Percentiles rank a stretch among this genome's conserved stretches.
Evolutionary conservation across 2,797 vertebrate genomes (phyloP).

Genomic region (Lagodon rhomboides): DNA sequence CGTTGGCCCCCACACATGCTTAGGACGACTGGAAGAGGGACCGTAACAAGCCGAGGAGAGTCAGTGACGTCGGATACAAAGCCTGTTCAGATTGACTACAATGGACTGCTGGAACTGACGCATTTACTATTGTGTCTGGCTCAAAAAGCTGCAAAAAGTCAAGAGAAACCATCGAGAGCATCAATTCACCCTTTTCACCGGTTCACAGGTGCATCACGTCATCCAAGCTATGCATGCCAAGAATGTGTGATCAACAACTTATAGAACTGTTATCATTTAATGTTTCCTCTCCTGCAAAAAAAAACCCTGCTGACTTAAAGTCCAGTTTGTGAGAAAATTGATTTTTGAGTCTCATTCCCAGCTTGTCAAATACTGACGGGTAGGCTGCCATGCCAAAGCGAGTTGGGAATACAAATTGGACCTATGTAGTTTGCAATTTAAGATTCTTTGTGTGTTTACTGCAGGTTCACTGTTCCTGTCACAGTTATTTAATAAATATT

Average conservation of each 20-base stretch:
- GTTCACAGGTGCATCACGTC: neutral
- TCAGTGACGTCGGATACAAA: slow-evolving; percentile 32
- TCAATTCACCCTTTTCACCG: too few relatives aligned
- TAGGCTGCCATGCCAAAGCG: too few relatives aligned
- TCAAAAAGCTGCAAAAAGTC: neutral
- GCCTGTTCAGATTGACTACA: neutral
- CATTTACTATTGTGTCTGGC: neutral
- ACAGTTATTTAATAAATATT: neutral
- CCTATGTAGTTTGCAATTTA: neutral
- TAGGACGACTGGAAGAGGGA: slow-evolving; percentile 53
- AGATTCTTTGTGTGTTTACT: neutral
- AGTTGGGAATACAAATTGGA: too few relatives aligned
- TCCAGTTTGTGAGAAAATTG: too few relatives aligned
- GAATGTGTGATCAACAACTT: neutral
- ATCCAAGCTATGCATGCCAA: neutral
- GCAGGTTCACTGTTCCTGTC: neutral
- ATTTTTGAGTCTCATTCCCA: too few relatives aligned
- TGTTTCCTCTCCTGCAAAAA: neutral
- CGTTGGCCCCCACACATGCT: slow-evolving; percentile 63
- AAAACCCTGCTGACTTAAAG: neutral
- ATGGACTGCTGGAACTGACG: neutral
- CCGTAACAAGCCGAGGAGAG: slow-evolving; percentile 44
- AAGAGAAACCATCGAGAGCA: neutral
- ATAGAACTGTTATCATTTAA: neutral
- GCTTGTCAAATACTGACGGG: too few relatives aligned